Conservation (phyloP, 2,888 invertebrate species). For the Ctenicera cuprea region DNA sequence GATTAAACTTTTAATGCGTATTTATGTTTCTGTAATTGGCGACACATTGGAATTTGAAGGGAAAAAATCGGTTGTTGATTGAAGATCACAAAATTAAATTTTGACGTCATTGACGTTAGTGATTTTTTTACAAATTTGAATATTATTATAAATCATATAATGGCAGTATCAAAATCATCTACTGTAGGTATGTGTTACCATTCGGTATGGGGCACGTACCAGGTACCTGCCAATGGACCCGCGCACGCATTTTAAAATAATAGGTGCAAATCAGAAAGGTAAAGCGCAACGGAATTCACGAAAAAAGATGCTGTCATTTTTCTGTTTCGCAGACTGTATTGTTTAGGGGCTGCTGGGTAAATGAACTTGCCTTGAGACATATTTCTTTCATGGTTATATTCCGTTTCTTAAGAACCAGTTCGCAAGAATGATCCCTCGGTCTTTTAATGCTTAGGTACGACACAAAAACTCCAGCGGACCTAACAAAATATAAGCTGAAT, state of each 20-base stretch:
- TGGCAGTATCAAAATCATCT: too few species aligned
- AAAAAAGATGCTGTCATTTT: conserved; percentile 27
- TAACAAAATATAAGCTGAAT: conserved; percentile 57
- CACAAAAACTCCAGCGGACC: conserved; percentile 61
- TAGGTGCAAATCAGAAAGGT: conserved; percentile 52
- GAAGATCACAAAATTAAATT: too few species aligned
- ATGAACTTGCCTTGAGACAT: conserved; percentile 59
- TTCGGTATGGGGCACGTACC: neutral
- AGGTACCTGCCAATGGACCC: conserved; percentile 22
- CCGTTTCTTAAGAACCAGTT: conserved; percentile 66
- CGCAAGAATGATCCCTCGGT: conserved; percentile 61
- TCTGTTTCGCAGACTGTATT: conserved; percentile 67
- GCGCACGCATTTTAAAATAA: conserved; percentile 38
- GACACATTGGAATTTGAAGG: too few species aligned
- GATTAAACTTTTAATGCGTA: neutral
- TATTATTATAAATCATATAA: too few species aligned
- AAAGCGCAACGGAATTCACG: conserved; percentile 46
- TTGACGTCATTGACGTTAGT: too few species aligned
- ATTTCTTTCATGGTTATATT: conserved; percentile 60
- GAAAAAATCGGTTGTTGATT: too few species aligned
- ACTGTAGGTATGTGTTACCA: too few species aligned
- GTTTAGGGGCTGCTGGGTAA: conserved; percentile 60
- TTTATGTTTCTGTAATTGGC: neutral
- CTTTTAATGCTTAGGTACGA: conserved; percentile 60
- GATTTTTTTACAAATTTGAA: too few species aligned